These are phyloP conservation scores for Pterocles gutturalis DNA, from an alignment of 2,113 vertebrate genomes.

Conservation along the genomic window DNA sequence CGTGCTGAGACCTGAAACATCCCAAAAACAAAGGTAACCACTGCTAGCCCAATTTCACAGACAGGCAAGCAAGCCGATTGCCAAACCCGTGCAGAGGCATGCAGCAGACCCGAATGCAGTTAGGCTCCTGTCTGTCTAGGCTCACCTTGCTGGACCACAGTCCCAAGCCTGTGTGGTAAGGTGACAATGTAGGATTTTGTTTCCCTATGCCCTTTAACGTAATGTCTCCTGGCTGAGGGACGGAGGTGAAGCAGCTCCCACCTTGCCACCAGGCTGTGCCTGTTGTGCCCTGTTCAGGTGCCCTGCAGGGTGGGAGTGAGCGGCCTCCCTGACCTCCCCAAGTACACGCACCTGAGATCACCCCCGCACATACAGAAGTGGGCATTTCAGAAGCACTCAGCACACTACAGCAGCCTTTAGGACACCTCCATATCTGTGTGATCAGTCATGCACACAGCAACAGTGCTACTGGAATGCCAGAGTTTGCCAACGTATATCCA, in stretches of 20 bases:
- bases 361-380: background rate
- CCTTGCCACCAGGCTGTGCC: background rate
- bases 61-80: accelerated
- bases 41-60: background rate
- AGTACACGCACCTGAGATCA: too few relatives aligned
- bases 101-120: background rate
- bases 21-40: background rate
- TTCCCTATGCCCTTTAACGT: background rate
- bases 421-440: background rate
- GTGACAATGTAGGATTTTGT: background rate
- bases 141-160: background rate
- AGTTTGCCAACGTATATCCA: background rate
- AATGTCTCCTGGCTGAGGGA: background rate
- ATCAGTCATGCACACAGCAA: accelerated
- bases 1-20: background rate
- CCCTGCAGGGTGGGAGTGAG: background rate
- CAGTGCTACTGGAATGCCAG: background rate
- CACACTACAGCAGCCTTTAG: background rate
- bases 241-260: background rate
- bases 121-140: background rate
- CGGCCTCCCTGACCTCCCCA: background rate
- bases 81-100: background rate
- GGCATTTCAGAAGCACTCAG: background rate
- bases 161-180: background rate
- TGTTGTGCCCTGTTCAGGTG: background rate